phyloP scores from a whole-genome alignment of 2,113 vertebrate species.

The Ornithorhynchus anatinus region DNA sequence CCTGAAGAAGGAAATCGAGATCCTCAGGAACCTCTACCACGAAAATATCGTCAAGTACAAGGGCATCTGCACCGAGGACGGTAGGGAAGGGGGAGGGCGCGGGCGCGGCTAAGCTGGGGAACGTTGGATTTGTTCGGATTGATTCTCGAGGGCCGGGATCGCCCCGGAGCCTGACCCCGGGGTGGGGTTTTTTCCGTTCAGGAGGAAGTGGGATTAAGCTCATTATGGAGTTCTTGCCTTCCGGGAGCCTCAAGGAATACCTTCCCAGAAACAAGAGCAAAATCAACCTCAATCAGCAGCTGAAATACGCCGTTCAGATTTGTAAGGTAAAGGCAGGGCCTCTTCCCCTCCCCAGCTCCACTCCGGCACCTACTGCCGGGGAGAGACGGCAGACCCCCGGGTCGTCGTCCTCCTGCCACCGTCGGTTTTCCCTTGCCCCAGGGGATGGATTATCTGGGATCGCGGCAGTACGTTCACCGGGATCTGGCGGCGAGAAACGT shows the following conservation, averaged over 20 bases:
- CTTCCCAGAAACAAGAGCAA: conserved; percentile 86
- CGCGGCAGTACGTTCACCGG: conserved; percentile 90
- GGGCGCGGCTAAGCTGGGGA: neutral
- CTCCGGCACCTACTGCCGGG: neutral
- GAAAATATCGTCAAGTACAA: conserved; percentile 98
- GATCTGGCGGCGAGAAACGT: conserved; percentile 95
- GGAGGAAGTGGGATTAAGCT: conserved; percentile 92
- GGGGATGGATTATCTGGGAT: conserved; percentile 97
- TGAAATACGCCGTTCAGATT: conserved; percentile 90
- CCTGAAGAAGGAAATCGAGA: conserved; percentile 91
- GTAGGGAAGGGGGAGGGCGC: conserved; percentile 54
- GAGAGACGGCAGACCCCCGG: neutral
- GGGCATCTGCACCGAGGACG: conserved; percentile 94
- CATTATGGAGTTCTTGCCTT: conserved; percentile 97
- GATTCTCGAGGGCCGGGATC: too few species aligned
- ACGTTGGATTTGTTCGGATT: neutral
- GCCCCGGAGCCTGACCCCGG: too few species aligned
- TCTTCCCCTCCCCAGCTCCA: neutral
- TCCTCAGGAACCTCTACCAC: conserved; percentile 92
- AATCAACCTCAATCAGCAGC: conserved; percentile 82
- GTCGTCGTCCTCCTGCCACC: neutral
- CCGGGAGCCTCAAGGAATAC: conserved; percentile 95
- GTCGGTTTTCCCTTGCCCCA: conserved; percentile 30
- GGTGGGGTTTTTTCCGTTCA: conserved; percentile 53
- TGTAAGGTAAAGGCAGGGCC: conserved; percentile 78